phyloP scores from a whole-genome alignment of 2,888 invertebrate species.

The Sphaeridia pumilis region DNA sequence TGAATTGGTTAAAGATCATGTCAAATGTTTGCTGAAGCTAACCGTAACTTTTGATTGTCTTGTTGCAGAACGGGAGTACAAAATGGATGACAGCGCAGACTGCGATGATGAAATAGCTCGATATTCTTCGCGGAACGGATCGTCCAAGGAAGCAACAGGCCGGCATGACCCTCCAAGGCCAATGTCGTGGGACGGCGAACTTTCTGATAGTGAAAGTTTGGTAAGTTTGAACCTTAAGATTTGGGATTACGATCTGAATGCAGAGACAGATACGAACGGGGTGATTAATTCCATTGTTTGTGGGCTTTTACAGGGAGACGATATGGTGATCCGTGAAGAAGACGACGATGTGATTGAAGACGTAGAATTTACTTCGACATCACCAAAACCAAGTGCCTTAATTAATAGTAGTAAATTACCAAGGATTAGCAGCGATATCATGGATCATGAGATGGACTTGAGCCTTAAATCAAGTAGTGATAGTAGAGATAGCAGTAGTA shows the following conservation, averaged over 20 bases:
- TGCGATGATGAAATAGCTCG: conserved; percentile 36
- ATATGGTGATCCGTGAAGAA: conserved; percentile 24
- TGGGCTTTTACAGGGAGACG: conserved; percentile 25
- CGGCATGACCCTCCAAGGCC: conserved; percentile 51
- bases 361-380: conserved; percentile 33
- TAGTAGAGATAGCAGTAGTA: not conserved
- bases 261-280: not conserved
- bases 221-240: conserved; percentile 13
- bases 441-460: not conserved
- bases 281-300: not conserved
- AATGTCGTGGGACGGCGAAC: conserved; percentile 91
- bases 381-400: conserved; percentile 33
- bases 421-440: not conserved
- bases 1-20: no score
- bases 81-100: conserved; percentile 35
- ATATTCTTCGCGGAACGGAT: conserved; percentile 18
- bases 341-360: conserved; percentile 25
- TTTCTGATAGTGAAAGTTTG: conserved; percentile 65
- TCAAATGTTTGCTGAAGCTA: no score
- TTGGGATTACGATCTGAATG: not conserved
- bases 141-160: not conserved
- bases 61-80: not conserved
- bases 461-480: not conserved
- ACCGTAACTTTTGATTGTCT: not conserved
- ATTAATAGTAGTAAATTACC: conserved; percentile 7